Evolutionary conservation across 2,888 invertebrate genomes (phyloP), one percentile per base, ranked within the genome.

Genomic region (Eupeodes latifasciatus): DNA sequence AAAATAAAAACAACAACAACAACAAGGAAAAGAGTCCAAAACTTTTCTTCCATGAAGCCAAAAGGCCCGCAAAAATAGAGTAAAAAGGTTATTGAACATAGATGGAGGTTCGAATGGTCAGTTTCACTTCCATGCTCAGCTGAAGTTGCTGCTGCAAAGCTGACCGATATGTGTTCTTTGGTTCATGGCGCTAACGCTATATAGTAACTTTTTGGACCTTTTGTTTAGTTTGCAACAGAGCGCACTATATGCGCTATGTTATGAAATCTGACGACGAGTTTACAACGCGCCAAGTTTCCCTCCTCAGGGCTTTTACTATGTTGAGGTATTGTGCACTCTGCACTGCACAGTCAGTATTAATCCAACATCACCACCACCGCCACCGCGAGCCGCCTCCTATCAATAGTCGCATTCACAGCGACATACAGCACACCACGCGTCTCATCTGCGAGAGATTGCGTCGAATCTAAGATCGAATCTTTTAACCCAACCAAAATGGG

Each of bases 181-280:
- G 84, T 81, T 84, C 81, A 84, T 87, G 83, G 40, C 40, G 40
- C 40, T 51, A 34, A 85, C 88, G 88, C 88, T 85, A 3, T 27
- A 27, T 27, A 81, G 69, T 77, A 27, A 87, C 19, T 74, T 79
- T 55, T 79, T 55, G 67, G 82, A 86, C 81, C 78, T 85, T 85
- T 74, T 84, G 77, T 34, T 66, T 34, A 53, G 7, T 36, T 59
- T n/a, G 7, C 36, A 34, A n/a, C n/a, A 51, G 53, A n/a, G 47
- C 59, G 77, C 51, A 40, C 71, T 51, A n/a, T 36, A 59, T 51
- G 14, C 36, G 5, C 57, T 40, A 88, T 88, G 88, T 88, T 88
- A 88, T 85, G 88, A 88, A 88, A 88, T 88, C 85, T 85, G 88
- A 88, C 88, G 88, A 88, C 88, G 88, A 88, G 81, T 85, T 88